Evolutionary conservation across 2,113 vertebrate genomes (phyloP), one percentile per base, ranked within the genome.

Genomic region (Nibea coibor): DNA sequence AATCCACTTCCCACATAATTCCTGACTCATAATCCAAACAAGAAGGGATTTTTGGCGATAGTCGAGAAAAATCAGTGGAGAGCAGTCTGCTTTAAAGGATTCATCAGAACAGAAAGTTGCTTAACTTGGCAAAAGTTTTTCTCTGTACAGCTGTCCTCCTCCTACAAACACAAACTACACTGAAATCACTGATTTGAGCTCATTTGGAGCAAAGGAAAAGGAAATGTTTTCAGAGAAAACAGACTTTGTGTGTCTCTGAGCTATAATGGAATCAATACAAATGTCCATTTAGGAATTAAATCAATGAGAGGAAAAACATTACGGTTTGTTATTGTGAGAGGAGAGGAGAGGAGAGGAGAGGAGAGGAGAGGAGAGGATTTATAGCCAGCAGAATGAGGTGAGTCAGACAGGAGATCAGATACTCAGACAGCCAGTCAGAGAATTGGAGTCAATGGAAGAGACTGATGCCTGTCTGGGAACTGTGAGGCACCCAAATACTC

Each of bases 331-430:
- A n/a, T n/a, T n/a, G n/a, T n/a, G 28, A 31, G 3, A 31, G 3
- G 28, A 31, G 31, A 6, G 22, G 28, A 31, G 24, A 26, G 24
- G 31, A 15, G 15, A 17, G 15, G 17, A 1, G 53, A 39, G 43
- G 26, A 39, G 64, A 50, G 11, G 5, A 48, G 54, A 66, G 20
- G 43, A 51, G 24, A 42, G 39, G 72, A 80, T 71, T 75, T 85
- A 28, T 63, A 77, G 35, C 20, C 59, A 73, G 54, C 58, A 72
- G 74, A 68, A 43, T 61, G 72, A 80, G 67, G 58, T 86, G 88
- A 92, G 78, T 89, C 88, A 93, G 62, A 82, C 59, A 83, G 76
- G 82, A 72, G 75, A 89, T 91, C 88, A 90, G 80, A 89, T 84
- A 80, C 90, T 84, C 80, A 91, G 92, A 90, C 87, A 86, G 58